Evolutionary conservation across 2,797 vertebrate genomes (phyloP).

Genomic region (Urosaurus nigricauda): DNA sequence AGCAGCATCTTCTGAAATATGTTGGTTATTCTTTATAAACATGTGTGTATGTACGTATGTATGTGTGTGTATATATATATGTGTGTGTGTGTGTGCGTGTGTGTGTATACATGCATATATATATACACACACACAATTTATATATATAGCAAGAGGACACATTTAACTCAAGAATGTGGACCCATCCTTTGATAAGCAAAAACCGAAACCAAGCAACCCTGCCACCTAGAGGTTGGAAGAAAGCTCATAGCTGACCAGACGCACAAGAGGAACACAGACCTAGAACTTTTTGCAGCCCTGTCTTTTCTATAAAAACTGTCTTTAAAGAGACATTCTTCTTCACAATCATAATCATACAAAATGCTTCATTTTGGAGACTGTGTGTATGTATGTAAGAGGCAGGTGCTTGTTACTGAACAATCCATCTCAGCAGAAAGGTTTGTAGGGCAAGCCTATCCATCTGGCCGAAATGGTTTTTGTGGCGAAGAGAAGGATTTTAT

Average conservation of each 20-base stretch:
- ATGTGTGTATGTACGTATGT: no score
- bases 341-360: no score
- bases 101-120: no score
- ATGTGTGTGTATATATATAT: no score
- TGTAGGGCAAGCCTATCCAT: neutral
- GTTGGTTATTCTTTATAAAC: neutral
- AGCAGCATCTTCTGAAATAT: neutral
- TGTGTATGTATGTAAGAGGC: neutral
- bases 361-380: neutral
- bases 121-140: no score
- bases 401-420: neutral
- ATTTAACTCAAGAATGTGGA: neutral
- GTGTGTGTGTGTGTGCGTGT: no score
- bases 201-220: slow-evolving; percentile 21
- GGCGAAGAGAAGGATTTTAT: neutral
- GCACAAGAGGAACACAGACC: neutral
- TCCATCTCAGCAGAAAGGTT: neutral
- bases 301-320: neutral
- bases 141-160: no score
- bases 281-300: neutral
- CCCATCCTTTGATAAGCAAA: neutral
- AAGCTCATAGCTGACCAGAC: neutral
- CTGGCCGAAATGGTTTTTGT: neutral
- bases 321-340: neutral
- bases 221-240: slow-evolving; percentile 5